phyloP scores from a whole-genome alignment of 2,888 invertebrate genomes.

The Noctuana brunneofusca region DNA sequence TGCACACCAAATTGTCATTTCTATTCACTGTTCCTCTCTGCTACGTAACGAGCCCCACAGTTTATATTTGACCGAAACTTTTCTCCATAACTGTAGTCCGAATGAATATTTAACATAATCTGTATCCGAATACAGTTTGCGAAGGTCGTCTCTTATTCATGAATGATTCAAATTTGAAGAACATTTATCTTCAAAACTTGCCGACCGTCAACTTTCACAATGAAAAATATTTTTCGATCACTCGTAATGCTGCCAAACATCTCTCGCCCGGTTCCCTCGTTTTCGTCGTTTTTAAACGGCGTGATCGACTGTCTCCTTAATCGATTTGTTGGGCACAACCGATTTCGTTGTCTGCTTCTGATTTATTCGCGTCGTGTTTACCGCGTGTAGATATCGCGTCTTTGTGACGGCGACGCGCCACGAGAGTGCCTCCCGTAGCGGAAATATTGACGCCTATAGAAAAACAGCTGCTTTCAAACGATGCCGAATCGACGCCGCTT shows the following conservation, averaged over 20 bases:
- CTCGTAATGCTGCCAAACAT: conserved; percentile 31
- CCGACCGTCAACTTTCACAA: conserved; percentile 3
- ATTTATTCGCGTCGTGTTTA: conserved; percentile 69
- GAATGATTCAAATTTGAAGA: conserved; percentile 21
- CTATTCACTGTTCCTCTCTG: conserved; percentile 33
- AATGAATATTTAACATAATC: conserved; percentile 23
- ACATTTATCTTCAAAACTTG: conserved; percentile 7
- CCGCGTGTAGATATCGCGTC: conserved; percentile 56
- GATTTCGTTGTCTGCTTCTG: conserved; percentile 58
- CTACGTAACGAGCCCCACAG: conserved; percentile 2
- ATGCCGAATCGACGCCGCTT: conserved; percentile 53
- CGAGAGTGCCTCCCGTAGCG: conserved; percentile 49
- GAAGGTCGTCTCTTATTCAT: conserved; percentile 5
- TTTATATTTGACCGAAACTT: conserved; percentile 10
- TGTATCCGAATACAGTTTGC: conserved; percentile 9
- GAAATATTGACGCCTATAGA: conserved; percentile 56
- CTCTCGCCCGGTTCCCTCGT: conserved; percentile 27
- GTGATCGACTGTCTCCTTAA: conserved; percentile 59
- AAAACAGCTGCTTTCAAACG: conserved; percentile 64
- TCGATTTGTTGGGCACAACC: conserved; percentile 56
- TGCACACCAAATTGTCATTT: conserved; percentile 41
- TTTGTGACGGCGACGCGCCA: conserved; percentile 62
- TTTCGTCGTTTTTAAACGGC: conserved; percentile 47
- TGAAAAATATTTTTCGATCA: conserved; percentile 20
- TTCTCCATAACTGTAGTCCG: conserved; percentile 12